Conservation (phyloP, 1,140 invertebrate species). For the Octopus bimaculoides region DNA sequence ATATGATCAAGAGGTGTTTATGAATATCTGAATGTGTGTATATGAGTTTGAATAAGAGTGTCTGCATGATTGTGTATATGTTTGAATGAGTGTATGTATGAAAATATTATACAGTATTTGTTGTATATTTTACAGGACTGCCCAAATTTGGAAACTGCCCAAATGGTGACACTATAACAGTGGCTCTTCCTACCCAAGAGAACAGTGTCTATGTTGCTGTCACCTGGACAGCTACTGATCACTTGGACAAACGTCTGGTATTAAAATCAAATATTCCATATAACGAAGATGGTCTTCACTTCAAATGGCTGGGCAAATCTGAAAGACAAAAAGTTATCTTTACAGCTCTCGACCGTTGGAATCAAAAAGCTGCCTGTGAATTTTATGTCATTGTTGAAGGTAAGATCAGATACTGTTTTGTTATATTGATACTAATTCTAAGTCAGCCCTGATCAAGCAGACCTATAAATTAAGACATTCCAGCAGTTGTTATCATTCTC, state of each 20-base stretch:
- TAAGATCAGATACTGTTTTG: conserved; percentile 11
- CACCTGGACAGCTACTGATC: conserved; percentile 31
- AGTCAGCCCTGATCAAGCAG: no score
- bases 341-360: conserved; percentile 30
- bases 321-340: conserved; percentile 28
- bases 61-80: background rate
- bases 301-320: conserved; percentile 27
- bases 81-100: background rate
- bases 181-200: conserved; percentile 24
- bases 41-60: background rate
- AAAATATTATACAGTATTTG: background rate
- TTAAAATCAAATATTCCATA: conserved; percentile 29
- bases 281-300: conserved; percentile 22
- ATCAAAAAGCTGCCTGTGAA: conserved; percentile 28
- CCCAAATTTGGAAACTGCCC: conserved; percentile 39
- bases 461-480: no score
- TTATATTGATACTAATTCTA: no score
- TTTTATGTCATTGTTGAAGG: conserved; percentile 31
- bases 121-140: conserved; percentile 18
- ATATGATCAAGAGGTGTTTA: no score
- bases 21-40: no score
- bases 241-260: conserved; percentile 22
- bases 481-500: no score
- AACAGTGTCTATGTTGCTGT: conserved; percentile 25
- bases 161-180: conserved; percentile 22